A percentile compares a stretch with the other conserved stretches of the same genome.
Evolutionary conservation across 2,888 invertebrate species (phyloP).

Genomic region (Thecocarcelia acutangulata): DNA sequence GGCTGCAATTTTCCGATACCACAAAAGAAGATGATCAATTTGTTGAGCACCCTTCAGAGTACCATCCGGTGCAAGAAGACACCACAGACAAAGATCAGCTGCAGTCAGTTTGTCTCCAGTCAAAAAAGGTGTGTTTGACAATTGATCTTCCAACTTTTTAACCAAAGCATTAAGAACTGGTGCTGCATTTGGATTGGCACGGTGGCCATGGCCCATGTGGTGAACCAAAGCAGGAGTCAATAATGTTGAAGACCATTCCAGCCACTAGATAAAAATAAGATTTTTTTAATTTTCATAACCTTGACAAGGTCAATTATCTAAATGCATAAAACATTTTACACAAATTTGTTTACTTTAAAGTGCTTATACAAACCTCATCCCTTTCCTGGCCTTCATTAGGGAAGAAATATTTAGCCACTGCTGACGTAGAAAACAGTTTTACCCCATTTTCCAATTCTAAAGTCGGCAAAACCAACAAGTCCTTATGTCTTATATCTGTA

Average conservation of each 20-base stretch:
- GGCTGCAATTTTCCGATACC: conserved; percentile 84
- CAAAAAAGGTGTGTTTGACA: conserved; percentile 83
- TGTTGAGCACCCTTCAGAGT: conserved; percentile 84
- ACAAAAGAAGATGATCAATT: conserved; percentile 83
- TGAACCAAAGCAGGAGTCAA: conserved; percentile 84
- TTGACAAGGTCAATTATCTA: conserved; percentile 55
- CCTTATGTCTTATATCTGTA: conserved; percentile 82
- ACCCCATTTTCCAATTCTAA: conserved; percentile 85
- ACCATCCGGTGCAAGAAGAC: conserved; percentile 86
- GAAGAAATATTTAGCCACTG: conserved; percentile 86
- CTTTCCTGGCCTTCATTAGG: conserved; percentile 81
- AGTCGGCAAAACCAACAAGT: conserved; percentile 85
- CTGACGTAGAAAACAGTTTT: conserved; percentile 87
- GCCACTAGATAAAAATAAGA: conserved; percentile 82
- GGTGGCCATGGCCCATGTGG: conserved; percentile 82
- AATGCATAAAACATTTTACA: not conserved
- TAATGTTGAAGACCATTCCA: conserved; percentile 86
- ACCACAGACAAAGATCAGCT: conserved; percentile 89
- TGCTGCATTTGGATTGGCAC: conserved; percentile 83
- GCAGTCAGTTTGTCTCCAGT: conserved; percentile 84
- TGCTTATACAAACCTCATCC: conserved; percentile 79
- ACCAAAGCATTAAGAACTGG: conserved; percentile 83
- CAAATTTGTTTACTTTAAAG: not conserved
- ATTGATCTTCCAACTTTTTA: conserved; percentile 83
- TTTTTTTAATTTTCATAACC: conserved; percentile 55